These are phyloP conservation scores for Apodemia zela DNA, from an alignment of 2,888 invertebrate species.

Conservation along the genomic window DNA sequence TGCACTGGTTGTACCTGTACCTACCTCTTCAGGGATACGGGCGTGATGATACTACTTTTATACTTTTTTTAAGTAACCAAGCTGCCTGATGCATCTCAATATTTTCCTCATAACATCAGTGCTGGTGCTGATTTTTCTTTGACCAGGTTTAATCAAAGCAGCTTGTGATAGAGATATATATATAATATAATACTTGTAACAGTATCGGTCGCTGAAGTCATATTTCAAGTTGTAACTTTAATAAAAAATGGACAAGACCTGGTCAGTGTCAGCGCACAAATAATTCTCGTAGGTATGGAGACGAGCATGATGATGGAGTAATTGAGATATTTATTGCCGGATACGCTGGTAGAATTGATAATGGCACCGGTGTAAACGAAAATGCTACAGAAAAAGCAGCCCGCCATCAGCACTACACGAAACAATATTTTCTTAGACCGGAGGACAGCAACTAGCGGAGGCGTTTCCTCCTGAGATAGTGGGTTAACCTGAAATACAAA, in stretches of 20 bases:
- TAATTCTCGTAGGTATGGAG: constrained; percentile 81
- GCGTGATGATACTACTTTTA: too few relatives aligned
- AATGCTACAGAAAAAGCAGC: constrained; percentile 86
- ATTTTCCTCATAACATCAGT: too few relatives aligned
- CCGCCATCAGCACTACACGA: constrained; percentile 60
- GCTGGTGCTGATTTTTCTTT: too few relatives aligned
- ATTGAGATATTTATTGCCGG: constrained; percentile 88
- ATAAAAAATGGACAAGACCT: constrained; percentile 33
- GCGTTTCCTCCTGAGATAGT: constrained; percentile 31
- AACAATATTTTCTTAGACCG: constrained; percentile 55
- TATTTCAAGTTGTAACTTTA: too few relatives aligned
- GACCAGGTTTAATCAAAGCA: too few relatives aligned
- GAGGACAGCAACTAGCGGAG: constrained; percentile 46
- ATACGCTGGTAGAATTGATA: constrained; percentile 86
- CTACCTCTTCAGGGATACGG: too few relatives aligned
- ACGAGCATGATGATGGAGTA: constrained; percentile 84
- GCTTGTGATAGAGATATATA: too few relatives aligned
- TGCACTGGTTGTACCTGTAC: too few relatives aligned
- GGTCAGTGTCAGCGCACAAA: constrained; percentile 80
- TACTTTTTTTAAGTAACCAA: too few relatives aligned
- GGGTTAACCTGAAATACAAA: constrained; percentile 38
- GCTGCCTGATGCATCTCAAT: too few relatives aligned
- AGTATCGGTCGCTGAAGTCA: too few relatives aligned
- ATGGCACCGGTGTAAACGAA: constrained; percentile 89
- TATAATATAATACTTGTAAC: too few relatives aligned